Conservation (phyloP, 1,140 invertebrate species). For the Neodiprion fabricii region DNA sequence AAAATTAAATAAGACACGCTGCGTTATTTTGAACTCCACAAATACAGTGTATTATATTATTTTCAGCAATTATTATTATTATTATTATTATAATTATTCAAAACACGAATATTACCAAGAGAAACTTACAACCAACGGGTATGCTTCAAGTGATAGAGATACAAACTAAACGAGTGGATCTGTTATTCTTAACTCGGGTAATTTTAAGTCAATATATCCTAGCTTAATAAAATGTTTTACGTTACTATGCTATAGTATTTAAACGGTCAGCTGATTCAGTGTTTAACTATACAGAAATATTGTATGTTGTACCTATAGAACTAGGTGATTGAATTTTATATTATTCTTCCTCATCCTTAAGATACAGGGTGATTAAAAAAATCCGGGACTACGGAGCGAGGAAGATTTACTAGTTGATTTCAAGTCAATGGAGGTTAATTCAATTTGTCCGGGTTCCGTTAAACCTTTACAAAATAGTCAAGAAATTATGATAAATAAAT, state of each 20-base stretch:
- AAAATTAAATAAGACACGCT: constrained; percentile 34
- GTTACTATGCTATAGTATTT: constrained; percentile 35
- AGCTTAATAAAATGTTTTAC: constrained; percentile 51
- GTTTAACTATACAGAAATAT: constrained; percentile 4
- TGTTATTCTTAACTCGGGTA: constrained; percentile 10
- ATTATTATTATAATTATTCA: constrained; percentile 44
- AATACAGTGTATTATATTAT: constrained; percentile 44
- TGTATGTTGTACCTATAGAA: background rate
- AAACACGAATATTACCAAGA: constrained; percentile 49
- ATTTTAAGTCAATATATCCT: constrained; percentile 33
- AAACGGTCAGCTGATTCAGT: constrained; percentile 11
- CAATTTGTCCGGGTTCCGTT: background rate
- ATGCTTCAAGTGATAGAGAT: constrained; percentile 33
- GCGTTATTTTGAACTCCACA: constrained; percentile 46
- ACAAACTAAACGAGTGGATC: constrained; percentile 14
- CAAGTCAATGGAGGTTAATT: background rate
- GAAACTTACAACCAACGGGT: constrained; percentile 33
- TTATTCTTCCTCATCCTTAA: background rate
- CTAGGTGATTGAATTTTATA: background rate
- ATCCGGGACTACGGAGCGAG: background rate
- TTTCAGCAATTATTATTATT: constrained; percentile 32
- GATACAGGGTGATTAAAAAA: constrained; percentile 1
- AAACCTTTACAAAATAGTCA: background rate
- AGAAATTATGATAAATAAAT: background rate
- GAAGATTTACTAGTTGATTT: background rate